Base-by-base conservation (phyloP, 1,140 invertebrate genomes). In the Monochamus saltuarius region DNA sequence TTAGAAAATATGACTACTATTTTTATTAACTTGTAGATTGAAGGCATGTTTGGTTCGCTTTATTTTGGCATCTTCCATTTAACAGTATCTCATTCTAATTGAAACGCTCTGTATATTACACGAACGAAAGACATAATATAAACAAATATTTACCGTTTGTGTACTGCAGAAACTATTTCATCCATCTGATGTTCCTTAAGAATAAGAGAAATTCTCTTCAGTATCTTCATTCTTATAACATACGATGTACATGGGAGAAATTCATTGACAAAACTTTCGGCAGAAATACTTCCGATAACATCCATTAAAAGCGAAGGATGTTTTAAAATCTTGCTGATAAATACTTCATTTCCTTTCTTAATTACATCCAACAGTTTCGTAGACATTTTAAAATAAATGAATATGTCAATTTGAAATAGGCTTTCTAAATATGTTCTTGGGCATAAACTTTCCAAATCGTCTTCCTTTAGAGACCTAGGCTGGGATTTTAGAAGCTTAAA, bases 331-430 rank as follows among this genome's bases (percentile, higher is more conserved):
- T 58, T 58, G 22, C 56, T 58, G 11, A 58, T 38, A 40, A 50
- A 50, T 13, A 58, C 45, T 16, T 58, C 56, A 37, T 58, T 50
- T 39, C 56, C 56, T 17, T 49, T 43, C 40, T 58, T 58, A 14
- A 58, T 7, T 38, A 49, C 13, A 0, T 57, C 7, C 2, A 7
- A 10, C 9, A 58, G 34, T 58, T 57, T 45, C 3, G 17, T 7
- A n/a, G 7, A 11, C 10, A 35, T 6, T 19, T 38, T 45, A 38
- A 47, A 58, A 29, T 49, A 58, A 3, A 58, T 46, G 7, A 57
- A 37, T 16, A 57, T 29, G 29, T 58, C 56, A 10, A 58, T 10
- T 50, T 38, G 47, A 8, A 58, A 58, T 38, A 58, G 8, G 10
- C 36, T 47, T 40, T 58, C 56, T 7, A 58, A 19, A 38, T 47